A percentile compares a stretch with the other conserved stretches of the same genome.
Evolutionary conservation across 2,113 vertebrate species (phyloP).

Genomic region (Condylura cristata): DNA sequence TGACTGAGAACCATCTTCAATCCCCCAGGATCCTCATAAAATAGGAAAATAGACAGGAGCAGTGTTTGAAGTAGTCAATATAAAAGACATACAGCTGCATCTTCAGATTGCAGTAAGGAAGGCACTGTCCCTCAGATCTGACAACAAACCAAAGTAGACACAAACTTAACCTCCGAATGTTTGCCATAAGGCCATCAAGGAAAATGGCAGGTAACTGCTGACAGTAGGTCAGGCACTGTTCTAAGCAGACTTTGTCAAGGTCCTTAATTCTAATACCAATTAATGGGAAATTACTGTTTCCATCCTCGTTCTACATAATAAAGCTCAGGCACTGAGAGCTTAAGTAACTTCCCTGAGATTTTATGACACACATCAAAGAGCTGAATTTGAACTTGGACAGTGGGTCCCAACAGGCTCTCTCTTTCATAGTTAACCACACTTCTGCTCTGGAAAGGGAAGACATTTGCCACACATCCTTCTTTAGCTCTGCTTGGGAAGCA

Average conservation of each 20-base stretch:
- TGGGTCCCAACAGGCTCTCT: neutral
- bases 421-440: neutral
- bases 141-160: neutral
- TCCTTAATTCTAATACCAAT: neutral
- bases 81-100: neutral
- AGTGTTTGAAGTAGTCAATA: neutral
- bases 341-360: neutral
- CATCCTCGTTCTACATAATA: neutral
- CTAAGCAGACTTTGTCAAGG: neutral
- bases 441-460: neutral
- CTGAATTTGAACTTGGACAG: neutral
- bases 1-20: conserved; percentile 34
- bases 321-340: neutral
- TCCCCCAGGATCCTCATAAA: conserved; percentile 6
- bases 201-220: neutral
- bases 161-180: neutral
- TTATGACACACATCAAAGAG: neutral
- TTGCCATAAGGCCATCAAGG: neutral
- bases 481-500: neutral
- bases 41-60: neutral
- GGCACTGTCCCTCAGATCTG: neutral
- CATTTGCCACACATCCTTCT: neutral
- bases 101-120: neutral
- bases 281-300: neutral
- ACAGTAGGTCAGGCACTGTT: neutral